Conservation (phyloP, 1,140 invertebrate genomes). For the Brachionus asplanchnoidis region DNA sequence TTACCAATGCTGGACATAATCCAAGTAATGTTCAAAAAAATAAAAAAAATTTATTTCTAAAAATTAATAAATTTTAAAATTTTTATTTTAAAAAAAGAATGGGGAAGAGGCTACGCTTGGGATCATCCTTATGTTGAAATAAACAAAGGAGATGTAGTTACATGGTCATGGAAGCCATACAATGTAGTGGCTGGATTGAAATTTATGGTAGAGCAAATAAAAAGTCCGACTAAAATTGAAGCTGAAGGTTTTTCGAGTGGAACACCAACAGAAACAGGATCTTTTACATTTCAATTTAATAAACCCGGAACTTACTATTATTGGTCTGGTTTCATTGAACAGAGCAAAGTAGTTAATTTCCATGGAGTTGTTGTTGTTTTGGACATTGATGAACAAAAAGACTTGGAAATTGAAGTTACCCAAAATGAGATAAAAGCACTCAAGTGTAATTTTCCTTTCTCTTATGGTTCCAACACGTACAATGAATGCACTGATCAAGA, state of each 20-base stretch:
- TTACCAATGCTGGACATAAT: constrained; percentile 46
- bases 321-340: constrained; percentile 47
- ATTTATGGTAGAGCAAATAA: constrained; percentile 45
- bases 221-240: neutral
- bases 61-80: neutral
- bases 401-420: neutral
- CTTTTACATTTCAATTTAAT: constrained; percentile 46
- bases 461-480: neutral
- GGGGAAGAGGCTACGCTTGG: constrained; percentile 23
- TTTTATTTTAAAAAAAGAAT: neutral
- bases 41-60: neutral
- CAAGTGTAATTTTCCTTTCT: constrained; percentile 16
- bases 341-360: constrained; percentile 42
- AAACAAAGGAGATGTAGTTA: constrained; percentile 46
- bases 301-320: constrained; percentile 47
- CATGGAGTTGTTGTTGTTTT: constrained; percentile 46
- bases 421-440: neutral
- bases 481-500: neutral
- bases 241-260: constrained; percentile 6
- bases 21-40: constrained; percentile 43
- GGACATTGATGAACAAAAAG: constrained; percentile 41
- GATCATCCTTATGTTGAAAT: neutral
- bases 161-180: constrained; percentile 46
- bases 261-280: constrained; percentile 21
- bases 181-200: constrained; percentile 30